phyloP scores from a whole-genome alignment of 1,140 invertebrate species.

The Caenorhabditis brenneri region DNA sequence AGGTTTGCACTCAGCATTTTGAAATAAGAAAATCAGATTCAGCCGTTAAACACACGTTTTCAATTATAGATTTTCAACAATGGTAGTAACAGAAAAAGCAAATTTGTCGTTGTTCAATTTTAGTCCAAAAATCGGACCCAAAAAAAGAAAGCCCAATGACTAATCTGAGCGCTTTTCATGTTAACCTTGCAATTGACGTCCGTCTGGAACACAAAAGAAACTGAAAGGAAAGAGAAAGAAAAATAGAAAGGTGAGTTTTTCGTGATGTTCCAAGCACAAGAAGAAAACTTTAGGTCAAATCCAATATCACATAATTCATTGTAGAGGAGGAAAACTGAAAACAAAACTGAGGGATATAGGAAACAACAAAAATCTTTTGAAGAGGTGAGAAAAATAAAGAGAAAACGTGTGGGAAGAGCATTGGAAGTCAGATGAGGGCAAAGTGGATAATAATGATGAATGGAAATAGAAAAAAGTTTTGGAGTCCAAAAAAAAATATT shows the following conservation, averaged over 20 bases:
- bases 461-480: background rate
- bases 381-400: background rate
- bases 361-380: background rate
- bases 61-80: too few species aligned
- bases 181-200: background rate
- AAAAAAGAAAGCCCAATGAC: background rate
- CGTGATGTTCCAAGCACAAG: background rate
- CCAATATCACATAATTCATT: too few species aligned
- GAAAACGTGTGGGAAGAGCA: too few species aligned
- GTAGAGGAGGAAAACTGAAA: background rate
- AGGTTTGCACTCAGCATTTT: too few species aligned
- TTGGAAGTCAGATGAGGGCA: background rate
- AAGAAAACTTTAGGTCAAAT: background rate
- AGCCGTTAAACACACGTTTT: too few species aligned
- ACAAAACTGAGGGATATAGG: background rate
- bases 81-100: too few species aligned
- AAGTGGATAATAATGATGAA: background rate
- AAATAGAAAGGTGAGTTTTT: background rate
- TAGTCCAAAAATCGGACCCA: too few species aligned
- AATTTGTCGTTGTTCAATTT: too few species aligned
- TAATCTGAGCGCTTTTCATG: background rate
- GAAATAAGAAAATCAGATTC: too few species aligned
- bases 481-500: background rate
- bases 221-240: background rate
- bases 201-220: background rate